Evolutionary conservation across 2,113 vertebrate genomes (phyloP), one percentile per base, ranked within the genome.

Genomic region (Psittacara wagleri): DNA sequence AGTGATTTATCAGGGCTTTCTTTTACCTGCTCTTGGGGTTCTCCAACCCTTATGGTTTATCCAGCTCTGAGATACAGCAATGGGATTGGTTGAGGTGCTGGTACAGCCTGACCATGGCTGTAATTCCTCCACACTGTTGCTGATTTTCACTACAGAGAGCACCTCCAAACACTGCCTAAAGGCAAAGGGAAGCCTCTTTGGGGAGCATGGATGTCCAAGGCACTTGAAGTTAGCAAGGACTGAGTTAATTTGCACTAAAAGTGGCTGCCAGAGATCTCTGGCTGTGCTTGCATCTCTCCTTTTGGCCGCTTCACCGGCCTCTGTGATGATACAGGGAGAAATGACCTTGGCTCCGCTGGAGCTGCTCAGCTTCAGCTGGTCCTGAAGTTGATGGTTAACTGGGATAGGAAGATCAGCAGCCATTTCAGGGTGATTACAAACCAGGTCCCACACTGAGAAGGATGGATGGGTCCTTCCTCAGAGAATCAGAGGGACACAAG

Each of bases 1-100:
- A 96, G 90, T 94, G 86, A 94, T 94, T 97, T 95, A 92, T 84
- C 52, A 96, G 57, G 80, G 74, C 86, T 95, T 89, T 87, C 80
- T 94, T 94, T 93, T 86, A 59, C 92, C 92, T 86, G 41, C 46
- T 92, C 37, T 84, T 92, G 77, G 80, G 69, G n/a, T 84, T 96
- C 74, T 79, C 76, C 88, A 93, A 79, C 64, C 76, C 49, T 95
- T 92, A 94, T 78, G 44, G 86, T 92, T 94, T 41, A 93, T 94
- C 95, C 75, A 88, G 73, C 77, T 88, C 90, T 49, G 44, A 88
- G 41, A 79, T 52, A 81, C 33, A 76, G 69, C 8, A 0, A 39
- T 23, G 7, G 33, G 55, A 74, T 94, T 33, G 12, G 44, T 57
- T 0, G 2, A 73, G 93, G 19, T 41, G 19, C 41, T 86, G 88